phyloP scores from a whole-genome alignment of 2,888 invertebrate species.

The Tanytarsus gracilentus region DNA sequence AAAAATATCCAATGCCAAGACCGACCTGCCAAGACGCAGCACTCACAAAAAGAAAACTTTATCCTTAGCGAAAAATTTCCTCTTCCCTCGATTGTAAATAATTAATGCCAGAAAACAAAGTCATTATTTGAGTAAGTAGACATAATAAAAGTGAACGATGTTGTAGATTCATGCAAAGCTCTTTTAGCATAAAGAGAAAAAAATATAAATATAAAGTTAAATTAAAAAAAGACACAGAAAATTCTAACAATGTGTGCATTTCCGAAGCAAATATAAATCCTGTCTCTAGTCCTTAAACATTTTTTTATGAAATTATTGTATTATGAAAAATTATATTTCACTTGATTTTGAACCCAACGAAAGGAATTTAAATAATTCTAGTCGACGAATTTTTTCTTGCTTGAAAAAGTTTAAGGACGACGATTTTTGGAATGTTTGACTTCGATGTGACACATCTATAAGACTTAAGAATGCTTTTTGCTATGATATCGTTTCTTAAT shows the following conservation, averaged over 20 bases:
- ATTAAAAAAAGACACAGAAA: constrained; percentile 12
- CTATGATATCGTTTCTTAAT: background rate
- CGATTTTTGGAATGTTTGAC: background rate
- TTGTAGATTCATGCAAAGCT: background rate
- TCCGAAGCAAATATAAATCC: too few species aligned
- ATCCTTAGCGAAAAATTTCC: background rate
- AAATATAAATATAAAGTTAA: constrained; percentile 13
- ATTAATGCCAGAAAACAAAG: background rate
- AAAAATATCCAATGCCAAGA: too few species aligned
- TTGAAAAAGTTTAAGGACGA: too few species aligned
- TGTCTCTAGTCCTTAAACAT: too few species aligned
- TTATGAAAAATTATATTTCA: too few species aligned
- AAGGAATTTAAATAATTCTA: too few species aligned
- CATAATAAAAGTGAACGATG: background rate
- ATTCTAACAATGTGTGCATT: constrained; percentile 4
- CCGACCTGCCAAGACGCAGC: background rate
- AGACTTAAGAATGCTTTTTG: constrained; percentile 12
- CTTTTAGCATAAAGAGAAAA: background rate
- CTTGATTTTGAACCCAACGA: too few species aligned
- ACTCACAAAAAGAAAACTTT: background rate
- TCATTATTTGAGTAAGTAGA: constrained; percentile 7
- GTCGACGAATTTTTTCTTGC: too few species aligned
- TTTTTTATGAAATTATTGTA: too few species aligned
- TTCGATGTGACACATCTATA: background rate
- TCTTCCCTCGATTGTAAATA: background rate